A percentile compares a stretch with the other conserved stretches of the same genome.
These are phyloP conservation scores for Apodemus speciosus DNA, from an alignment of 2,113 vertebrate species.

Conservation along the genomic window DNA sequence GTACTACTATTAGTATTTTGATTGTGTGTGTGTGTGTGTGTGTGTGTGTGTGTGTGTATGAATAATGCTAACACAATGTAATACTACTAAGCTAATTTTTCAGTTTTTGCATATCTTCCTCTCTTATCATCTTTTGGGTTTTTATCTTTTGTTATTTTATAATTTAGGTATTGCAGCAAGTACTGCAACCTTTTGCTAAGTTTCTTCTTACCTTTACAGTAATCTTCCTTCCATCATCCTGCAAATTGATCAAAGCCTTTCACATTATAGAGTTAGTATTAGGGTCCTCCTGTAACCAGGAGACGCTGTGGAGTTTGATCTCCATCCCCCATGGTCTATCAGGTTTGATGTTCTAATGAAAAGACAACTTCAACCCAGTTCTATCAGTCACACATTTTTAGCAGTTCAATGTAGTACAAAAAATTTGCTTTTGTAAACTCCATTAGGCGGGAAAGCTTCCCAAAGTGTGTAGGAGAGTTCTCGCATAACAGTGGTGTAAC, in stretches of 20 bases:
- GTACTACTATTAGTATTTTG: background rate
- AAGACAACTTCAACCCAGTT: conserved; percentile 15
- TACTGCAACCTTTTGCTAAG: background rate
- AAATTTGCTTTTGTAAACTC: background rate
- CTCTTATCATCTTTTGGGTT: background rate
- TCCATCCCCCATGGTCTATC: background rate
- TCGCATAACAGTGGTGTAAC: background rate
- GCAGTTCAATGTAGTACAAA: background rate
- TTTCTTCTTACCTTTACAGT: background rate
- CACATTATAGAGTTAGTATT: background rate
- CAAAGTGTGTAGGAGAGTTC: background rate
- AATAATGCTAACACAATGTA: background rate
- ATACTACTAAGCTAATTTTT: background rate
- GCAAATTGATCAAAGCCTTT: conserved; percentile 12
- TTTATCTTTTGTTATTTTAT: background rate
- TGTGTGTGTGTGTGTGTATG: too few relatives aligned
- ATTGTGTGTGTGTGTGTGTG: too few relatives aligned
- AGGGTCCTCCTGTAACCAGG: background rate
- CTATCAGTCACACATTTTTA: conserved; percentile 23
- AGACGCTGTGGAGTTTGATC: background rate
- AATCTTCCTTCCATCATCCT: background rate
- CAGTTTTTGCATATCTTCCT: background rate
- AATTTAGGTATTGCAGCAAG: background rate
- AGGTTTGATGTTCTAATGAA: conserved; percentile 21
- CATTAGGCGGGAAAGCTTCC: conserved; percentile 1